phyloP scores from a whole-genome alignment of 2,888 invertebrate species.

The Eilema sororculum region DNA sequence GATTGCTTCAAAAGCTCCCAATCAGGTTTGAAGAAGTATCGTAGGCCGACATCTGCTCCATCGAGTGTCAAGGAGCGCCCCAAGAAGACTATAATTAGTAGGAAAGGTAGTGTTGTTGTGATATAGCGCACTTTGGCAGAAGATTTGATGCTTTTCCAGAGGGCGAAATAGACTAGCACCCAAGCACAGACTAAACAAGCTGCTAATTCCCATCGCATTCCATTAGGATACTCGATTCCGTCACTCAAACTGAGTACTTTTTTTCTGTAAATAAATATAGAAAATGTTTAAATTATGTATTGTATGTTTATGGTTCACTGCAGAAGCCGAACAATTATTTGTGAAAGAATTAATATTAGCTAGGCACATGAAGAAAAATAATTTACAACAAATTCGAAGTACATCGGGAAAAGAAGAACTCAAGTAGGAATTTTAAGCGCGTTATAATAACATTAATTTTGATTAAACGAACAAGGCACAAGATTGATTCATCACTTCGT shows the following conservation, averaged over 20 bases:
- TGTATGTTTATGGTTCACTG: neutral
- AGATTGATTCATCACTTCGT: no score
- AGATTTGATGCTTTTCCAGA: conserved; percentile 98
- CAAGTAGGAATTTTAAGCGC: no score
- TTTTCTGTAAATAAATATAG: conserved; percentile 87
- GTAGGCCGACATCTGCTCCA: conserved; percentile 94
- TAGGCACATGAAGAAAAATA: no score
- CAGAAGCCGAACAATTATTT: no score
- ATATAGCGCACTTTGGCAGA: conserved; percentile 96
- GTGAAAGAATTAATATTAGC: no score
- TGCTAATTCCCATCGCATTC: conserved; percentile 95
- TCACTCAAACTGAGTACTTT: conserved; percentile 94
- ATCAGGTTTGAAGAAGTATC: conserved; percentile 95
- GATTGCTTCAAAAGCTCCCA: conserved; percentile 94
- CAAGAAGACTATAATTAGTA: conserved; percentile 94
- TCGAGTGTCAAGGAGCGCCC: conserved; percentile 96
- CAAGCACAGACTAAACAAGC: conserved; percentile 96
- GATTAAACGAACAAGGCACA: no score
- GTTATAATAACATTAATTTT: no score
- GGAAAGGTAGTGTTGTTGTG: conserved; percentile 96
- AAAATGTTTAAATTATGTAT: conserved; percentile 6
- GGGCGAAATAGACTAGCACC: conserved; percentile 97
- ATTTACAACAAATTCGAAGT: no score
- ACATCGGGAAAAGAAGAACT: no score
- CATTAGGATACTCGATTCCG: conserved; percentile 94